Base-by-base conservation (phyloP, 2,113 vertebrate species). In the Pseudonaja textilis region DNA sequence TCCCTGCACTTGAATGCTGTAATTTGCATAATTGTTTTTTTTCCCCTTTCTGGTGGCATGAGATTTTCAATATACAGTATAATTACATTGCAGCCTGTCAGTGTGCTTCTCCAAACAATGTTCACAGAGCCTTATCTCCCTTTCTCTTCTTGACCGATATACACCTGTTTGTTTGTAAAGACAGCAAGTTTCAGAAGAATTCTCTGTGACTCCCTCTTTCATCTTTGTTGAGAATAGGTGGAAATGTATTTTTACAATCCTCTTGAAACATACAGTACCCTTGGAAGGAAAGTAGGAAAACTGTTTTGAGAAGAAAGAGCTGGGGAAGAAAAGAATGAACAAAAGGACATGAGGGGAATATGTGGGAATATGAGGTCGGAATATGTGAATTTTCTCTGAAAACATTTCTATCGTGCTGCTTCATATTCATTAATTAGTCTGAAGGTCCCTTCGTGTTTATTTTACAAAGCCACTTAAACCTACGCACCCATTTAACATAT, bases 381-480 rank as follows among this genome's bases (percentile, higher is more conserved):
- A 86, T 86, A 85, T 55, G 45, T 69, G 91, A 94, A 96, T 94
- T 94, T 93, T 87, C 50, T 64, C 92, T 96, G 95, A 95, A 97
- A 97, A 94, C 95, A 97, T 96, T 96, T 94, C 93, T 97, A 96
- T 98, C 97, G 95, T 96, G 96, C 95, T 95, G 97, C 97, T 98
- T 97, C 97, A 97, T 98, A 98, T 98, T 98, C 98, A 98, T 98
- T 98, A 97, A 98, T 98, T 98, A 98, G 97, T 97, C 96, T 98
- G 97, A 98, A 97, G 97, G 97, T 98, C 97, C 97, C 96, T 98
- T 98, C 97, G 94, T 97, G 98, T 97, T 97, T 96, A 97, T 93
- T 98, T 98, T 98, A 98, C 98, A 99, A 99, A 99, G 98, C 98
- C 98, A 97, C 98, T 98, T 98, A 98, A 98, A 98, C 98, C 97